Conservation (phyloP, 2,113 vertebrate species). For the Etia nguti region DNA sequence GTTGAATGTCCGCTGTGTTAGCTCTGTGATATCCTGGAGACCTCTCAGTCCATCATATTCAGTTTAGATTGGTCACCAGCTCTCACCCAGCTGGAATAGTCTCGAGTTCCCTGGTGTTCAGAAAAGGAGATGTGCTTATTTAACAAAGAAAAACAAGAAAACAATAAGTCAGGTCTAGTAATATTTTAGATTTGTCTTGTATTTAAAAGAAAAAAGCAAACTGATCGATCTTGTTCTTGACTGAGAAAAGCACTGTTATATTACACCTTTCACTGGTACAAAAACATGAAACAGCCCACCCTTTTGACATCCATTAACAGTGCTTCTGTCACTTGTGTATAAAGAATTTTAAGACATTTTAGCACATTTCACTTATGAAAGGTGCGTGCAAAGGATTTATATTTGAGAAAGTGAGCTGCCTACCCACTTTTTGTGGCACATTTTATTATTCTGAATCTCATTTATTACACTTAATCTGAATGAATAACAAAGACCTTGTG, state of each 20-base stretch:
- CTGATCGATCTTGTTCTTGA: neutral
- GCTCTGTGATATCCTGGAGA: neutral
- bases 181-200: neutral
- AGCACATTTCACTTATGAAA: neutral
- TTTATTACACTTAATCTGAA: neutral
- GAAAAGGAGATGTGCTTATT: neutral
- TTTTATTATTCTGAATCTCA: neutral
- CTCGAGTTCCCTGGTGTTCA: neutral
- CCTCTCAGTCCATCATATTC: no score
- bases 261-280: accelerated
- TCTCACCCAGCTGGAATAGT: neutral
- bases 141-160: neutral
- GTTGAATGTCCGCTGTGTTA: neutral
- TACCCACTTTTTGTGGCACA: no score
- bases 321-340: neutral
- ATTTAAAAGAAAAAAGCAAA: neutral
- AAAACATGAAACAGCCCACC: neutral
- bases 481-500: neutral
- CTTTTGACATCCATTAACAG: neutral
- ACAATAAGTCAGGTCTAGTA: neutral
- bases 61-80: neutral
- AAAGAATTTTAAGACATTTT: neutral
- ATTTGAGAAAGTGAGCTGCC: neutral
- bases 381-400: neutral
- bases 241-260: neutral